These are phyloP conservation scores for Orussus abietinus DNA, from an alignment of 1,140 invertebrate species.

Conservation along the genomic window DNA sequence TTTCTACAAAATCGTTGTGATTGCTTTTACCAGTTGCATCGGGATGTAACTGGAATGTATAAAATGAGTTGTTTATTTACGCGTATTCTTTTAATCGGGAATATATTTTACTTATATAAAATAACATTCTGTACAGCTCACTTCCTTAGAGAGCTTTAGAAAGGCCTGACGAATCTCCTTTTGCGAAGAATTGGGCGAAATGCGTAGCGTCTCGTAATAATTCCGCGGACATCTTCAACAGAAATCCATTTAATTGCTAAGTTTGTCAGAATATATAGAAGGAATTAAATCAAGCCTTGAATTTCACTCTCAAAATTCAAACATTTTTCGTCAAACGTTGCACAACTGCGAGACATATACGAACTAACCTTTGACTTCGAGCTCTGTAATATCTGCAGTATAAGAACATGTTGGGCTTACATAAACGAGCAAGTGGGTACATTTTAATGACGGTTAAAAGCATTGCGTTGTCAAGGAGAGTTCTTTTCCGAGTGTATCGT, in stretches of 20 bases:
- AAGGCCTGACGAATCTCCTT: constrained; percentile 40
- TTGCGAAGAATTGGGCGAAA: constrained; percentile 27
- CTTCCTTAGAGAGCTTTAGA: constrained; percentile 42
- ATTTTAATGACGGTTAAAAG: constrained; percentile 8
- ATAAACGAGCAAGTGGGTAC: constrained; percentile 14
- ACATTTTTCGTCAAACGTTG: neutral
- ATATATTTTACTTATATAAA: constrained; percentile 1
- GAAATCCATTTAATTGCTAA: constrained; percentile 2
- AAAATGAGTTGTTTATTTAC: constrained; percentile 5
- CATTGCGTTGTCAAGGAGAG: neutral
- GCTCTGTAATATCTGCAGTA: constrained; percentile 19
- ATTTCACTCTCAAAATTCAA: neutral
- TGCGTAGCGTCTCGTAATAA: constrained; percentile 34
- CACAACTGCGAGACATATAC: constrained; percentile 1
- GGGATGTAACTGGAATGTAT: constrained; percentile 49
- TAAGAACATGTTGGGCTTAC: constrained; percentile 17
- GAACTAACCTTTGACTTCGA: constrained; percentile 26
- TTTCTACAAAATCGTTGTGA: constrained; percentile 51
- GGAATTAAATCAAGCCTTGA: neutral
- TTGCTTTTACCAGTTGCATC: constrained; percentile 42
- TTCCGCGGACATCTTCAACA: constrained; percentile 22
- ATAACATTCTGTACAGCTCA: constrained; percentile 17
- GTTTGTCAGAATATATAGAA: neutral
- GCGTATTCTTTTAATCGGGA: neutral
- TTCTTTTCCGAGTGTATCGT: too few species aligned